Base-by-base conservation (phyloP, 2,888 invertebrate species). In the Biston betularia region DNA sequence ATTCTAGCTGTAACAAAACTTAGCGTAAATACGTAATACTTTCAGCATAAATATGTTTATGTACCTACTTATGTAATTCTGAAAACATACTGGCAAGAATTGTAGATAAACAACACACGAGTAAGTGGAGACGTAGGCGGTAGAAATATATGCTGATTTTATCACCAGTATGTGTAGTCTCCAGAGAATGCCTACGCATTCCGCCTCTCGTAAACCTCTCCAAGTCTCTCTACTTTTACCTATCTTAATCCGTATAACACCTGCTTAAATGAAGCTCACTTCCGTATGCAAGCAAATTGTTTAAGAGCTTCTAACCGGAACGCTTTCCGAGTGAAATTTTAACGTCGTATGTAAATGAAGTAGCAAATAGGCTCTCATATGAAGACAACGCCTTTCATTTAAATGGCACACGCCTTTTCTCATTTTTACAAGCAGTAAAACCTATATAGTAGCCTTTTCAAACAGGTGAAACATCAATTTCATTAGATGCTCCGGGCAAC, bases 131-230 rank as follows among this genome's bases (percentile, higher is more conserved):
- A 70, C 70, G 72, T 73, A 75, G 70, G 73, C 75, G 78, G 74
- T 79, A 74, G 69, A 75, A 86, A 86, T 84, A 83, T 87, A 87
- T 87, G 87, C 78, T 86, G 86, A 87, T 87, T 84, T 86, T 86
- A 87, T 86, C 81, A 84, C 82, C 71, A 75, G 71, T 78, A 80
- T 83, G 79, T 70, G 50, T 80, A 79, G 75, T 76, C 81, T 77
- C 78, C 68, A 57, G 79, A 75, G 79, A 65, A 79, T 73, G 59
- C 75, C 73, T 77, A 80, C 79, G 79, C 79, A 80, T 73, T 75
- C 76, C 69, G 60, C 64, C 74, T 77, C 72, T 80, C 78, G 76
- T 82, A 79, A 79, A 80, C 73, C 72, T 46, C 66, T 73, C 49
- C 42, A 59, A 50, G 48, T 33, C 62, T 55, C 74, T 78, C 73